Percentiles rank a stretch among this genome's conserved stretches.
Evolutionary conservation across 2,797 vertebrate species (phyloP).

Genomic region (Perodicticus potto): DNA sequence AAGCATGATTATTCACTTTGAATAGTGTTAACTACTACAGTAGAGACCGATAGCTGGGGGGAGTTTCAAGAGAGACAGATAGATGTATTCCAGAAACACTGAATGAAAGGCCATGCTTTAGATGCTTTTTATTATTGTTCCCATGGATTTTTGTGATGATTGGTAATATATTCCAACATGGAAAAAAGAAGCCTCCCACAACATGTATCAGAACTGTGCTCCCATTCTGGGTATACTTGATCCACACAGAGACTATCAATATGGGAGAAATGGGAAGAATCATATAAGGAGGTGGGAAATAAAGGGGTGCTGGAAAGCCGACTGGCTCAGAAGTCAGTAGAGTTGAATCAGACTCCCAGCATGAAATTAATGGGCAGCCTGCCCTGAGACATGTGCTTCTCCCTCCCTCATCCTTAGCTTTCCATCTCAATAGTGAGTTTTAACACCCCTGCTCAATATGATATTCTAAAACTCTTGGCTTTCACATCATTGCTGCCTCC

Average conservation of each 20-base stretch:
- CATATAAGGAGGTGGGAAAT: not conserved
- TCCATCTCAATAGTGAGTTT: not conserved
- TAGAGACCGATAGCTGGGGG: not conserved
- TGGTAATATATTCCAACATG: conserved; percentile 9
- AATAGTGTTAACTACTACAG: not conserved
- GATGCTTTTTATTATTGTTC: not conserved
- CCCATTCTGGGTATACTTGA: not conserved
- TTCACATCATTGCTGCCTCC: not conserved
- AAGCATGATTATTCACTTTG: not conserved
- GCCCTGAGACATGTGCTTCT: not conserved
- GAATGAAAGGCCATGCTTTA: conserved; percentile 12
- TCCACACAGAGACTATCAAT: not conserved
- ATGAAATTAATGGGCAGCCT: not conserved
- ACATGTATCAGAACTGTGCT: conserved; percentile 33
- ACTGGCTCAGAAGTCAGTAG: not conserved
- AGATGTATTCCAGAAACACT: not conserved
- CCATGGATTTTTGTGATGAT: not conserved
- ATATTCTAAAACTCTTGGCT: not conserved
- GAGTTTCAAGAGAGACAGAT: not conserved
- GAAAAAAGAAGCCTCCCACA: not conserved
- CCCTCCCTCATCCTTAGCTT: not conserved
- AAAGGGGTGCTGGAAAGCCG: not conserved
- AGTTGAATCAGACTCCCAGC: not conserved
- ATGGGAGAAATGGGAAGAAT: not conserved
- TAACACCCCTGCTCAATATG: not conserved